Evolutionary conservation across 2,797 vertebrate species (phyloP).

Genomic region (Cottoperca gobio): DNA sequence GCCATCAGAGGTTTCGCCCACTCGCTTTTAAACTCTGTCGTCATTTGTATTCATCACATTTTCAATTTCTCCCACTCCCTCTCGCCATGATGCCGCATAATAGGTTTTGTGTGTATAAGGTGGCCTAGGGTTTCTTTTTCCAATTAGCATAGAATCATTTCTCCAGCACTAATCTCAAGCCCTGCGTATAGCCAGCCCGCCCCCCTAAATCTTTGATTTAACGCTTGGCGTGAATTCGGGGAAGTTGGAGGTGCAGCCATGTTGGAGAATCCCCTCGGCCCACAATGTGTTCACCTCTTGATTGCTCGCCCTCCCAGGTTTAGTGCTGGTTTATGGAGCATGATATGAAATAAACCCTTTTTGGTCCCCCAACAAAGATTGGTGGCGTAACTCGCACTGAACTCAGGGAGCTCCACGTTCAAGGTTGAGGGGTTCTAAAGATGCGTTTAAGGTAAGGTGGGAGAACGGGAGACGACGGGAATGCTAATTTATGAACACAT

Average conservation of each 20-base stretch:
- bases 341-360: constrained; percentile 83
- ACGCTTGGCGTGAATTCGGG: constrained; percentile 63
- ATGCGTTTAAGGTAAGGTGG: constrained; percentile 51
- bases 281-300: constrained; percentile 74
- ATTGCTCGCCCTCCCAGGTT: constrained; percentile 76
- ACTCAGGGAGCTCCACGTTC: constrained; percentile 59
- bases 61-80: constrained; percentile 65
- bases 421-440: constrained; percentile 67
- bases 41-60: constrained; percentile 77
- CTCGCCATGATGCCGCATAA: constrained; percentile 65
- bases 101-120: constrained; percentile 71
- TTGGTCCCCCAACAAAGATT: constrained; percentile 70
- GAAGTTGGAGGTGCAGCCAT: constrained; percentile 66
- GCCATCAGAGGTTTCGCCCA: constrained; percentile 69
- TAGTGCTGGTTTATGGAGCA: constrained; percentile 82
- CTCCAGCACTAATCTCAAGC: constrained; percentile 74
- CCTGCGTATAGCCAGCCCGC: constrained; percentile 46
- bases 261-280: constrained; percentile 67
- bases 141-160: constrained; percentile 81
- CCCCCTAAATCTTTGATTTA: constrained; percentile 75
- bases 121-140: constrained; percentile 75
- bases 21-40: constrained; percentile 52
- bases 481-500: constrained; percentile 48
- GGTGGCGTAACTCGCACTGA: constrained; percentile 64
- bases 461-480: constrained; percentile 11